Evolutionary conservation across 2,113 vertebrate species (phyloP).

Genomic region (Fukomys damarensis): DNA sequence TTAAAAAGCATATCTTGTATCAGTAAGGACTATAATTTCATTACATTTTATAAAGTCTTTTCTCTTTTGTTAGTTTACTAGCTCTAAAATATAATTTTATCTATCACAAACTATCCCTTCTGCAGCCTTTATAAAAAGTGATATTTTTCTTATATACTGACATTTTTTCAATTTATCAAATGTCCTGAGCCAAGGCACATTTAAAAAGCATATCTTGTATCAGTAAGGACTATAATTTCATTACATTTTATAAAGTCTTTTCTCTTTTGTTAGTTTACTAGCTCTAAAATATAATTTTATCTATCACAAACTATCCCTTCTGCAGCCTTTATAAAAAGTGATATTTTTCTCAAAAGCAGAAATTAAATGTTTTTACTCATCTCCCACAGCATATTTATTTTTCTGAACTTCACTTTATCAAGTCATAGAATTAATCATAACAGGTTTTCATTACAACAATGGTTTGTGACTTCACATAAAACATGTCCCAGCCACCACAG

Average conservation of each 20-base stretch:
- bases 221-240: background rate
- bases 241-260: background rate
- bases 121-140: background rate
- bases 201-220: background rate
- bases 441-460: constrained; percentile 41
- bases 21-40: background rate
- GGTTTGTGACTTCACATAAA: constrained; percentile 25
- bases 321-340: background rate
- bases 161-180: background rate
- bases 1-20: background rate
- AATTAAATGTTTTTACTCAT: background rate
- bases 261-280: background rate
- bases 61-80: background rate
- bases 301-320: background rate
- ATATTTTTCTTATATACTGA: background rate
- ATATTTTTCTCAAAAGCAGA: constrained; percentile 1
- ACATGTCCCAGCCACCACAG: background rate
- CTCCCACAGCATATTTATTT: background rate
- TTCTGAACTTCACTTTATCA: background rate
- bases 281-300: constrained; percentile 22
- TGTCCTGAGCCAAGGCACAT: background rate
- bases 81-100: constrained; percentile 22
- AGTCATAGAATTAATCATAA: background rate
- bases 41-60: background rate
- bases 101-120: background rate